Base-by-base conservation (phyloP, 2,888 invertebrate genomes). In the Choristoneura rosaceana region DNA sequence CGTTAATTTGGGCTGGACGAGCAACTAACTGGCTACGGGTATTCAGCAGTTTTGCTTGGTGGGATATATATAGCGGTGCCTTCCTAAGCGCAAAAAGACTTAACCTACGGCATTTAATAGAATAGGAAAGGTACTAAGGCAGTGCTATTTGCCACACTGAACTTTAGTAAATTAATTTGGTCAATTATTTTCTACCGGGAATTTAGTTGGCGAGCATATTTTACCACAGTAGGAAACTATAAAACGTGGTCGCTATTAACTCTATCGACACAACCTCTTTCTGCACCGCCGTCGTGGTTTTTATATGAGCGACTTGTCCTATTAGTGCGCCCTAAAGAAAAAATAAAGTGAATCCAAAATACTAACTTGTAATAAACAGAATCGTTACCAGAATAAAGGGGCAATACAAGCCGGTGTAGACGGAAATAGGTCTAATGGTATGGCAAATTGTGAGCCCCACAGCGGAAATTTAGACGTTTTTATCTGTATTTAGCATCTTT, bases 371-470 rank as follows among this genome's bases (percentile, higher is more conserved):
- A 61, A 62, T 71, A 67, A 71, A 71, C 47, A 58, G 50, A 52
- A 60, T 52, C 4, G 61, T 65, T 43, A 14, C 7, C 4, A 25
- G 33, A 62, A 66, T 70, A 50, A 43, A 55, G 45, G n/a, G 43
- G 25, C 67, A 47, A 62, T 62, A 62, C 10, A 41, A 61, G 66
- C 41, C 45, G 61, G 43, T 43, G 47, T 14, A 62, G 33, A 55
- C 38, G 62, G 67, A 67, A 58, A 58, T 45, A 71, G 52, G 55
- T 55, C 38, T 63, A 71, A 62, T 63, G 58, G 45, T 34, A 60
- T 65, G 67, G 71, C 67, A 67, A 71, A 67, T 71, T 67, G 71
- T 58, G 47, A 55, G 47, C 47, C 65, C 34, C 67, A 25, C 14
- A 47, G 45, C 47, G 71, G 62, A 67, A 62, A 67, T 63, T 55